phyloP scores from a whole-genome alignment of 2,797 vertebrate species.

The Thaleichthys pacificus region DNA sequence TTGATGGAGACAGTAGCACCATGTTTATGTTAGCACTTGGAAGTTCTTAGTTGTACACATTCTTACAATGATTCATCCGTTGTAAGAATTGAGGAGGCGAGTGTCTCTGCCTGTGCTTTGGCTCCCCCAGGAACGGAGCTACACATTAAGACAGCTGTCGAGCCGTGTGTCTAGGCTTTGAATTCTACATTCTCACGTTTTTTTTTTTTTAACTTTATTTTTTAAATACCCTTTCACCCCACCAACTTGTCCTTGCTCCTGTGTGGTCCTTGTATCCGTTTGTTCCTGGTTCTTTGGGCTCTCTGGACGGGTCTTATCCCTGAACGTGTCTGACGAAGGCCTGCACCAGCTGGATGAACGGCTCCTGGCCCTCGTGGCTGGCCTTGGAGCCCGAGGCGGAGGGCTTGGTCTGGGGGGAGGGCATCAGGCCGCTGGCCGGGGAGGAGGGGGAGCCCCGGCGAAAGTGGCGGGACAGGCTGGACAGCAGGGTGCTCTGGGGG shows the following conservation, averaged over 20 bases:
- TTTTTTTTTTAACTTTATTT: too few relatives aligned
- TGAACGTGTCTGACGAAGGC: constrained; percentile 93
- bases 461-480: constrained; percentile 90
- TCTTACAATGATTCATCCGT: too few relatives aligned
- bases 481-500: constrained; percentile 90
- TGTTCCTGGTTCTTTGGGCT: neutral
- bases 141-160: too few relatives aligned
- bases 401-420: constrained; percentile 85
- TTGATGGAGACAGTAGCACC: neutral
- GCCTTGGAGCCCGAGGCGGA: constrained; percentile 77
- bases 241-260: neutral
- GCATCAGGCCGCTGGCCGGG: constrained; percentile 83
- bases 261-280: neutral
- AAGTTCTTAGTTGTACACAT: too few relatives aligned
- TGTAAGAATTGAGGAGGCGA: too few relatives aligned
- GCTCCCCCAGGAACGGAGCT: too few relatives aligned
- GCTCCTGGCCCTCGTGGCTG: constrained; percentile 90
- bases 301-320: constrained; percentile 67
- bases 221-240: neutral
- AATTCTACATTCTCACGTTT: too few relatives aligned
- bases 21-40: neutral
- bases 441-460: constrained; percentile 91
- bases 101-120: too few relatives aligned
- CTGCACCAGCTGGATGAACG: constrained; percentile 93
- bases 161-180: too few relatives aligned